Evolutionary conservation across 1,140 invertebrate genomes (phyloP).

Genomic region (Himalopsyche phryganea): DNA sequence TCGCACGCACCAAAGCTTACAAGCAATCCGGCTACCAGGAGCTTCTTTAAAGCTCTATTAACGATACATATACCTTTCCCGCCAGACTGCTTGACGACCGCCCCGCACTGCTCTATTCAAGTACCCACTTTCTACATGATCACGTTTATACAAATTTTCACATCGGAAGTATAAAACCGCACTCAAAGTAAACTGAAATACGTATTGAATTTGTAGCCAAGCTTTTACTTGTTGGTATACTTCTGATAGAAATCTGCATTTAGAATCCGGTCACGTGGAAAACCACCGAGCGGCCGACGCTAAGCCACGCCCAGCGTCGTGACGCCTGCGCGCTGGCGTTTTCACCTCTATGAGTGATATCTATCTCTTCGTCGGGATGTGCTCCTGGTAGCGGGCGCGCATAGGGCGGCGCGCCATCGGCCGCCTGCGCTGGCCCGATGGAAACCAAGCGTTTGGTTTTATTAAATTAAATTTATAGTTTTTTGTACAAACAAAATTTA

Average conservation of each 20-base stretch:
- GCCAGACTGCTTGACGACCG: conserved; percentile 18
- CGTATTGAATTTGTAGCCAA: too few species aligned
- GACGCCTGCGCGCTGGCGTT: neutral
- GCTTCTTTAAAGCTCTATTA: conserved; percentile 2
- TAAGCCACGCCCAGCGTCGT: neutral
- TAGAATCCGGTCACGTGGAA: neutral
- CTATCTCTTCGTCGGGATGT: conserved; percentile 6
- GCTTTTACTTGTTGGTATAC: too few species aligned
- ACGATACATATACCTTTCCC: conserved; percentile 2
- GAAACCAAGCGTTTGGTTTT: neutral
- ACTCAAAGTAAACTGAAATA: too few species aligned
- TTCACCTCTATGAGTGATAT: neutral
- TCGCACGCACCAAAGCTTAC: too few species aligned
- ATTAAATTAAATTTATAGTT: too few species aligned
- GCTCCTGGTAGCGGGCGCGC: conserved; percentile 22
- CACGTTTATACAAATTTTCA: too few species aligned
- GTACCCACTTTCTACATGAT: too few species aligned
- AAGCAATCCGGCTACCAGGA: conserved; percentile 7
- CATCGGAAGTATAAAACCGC: too few species aligned
- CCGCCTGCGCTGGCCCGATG: conserved; percentile 1
- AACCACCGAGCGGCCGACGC: neutral
- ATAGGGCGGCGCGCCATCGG: conserved; percentile 19
- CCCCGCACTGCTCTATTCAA: neutral
- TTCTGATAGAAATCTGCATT: too few species aligned
- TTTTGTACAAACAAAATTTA: too few species aligned